Evolutionary conservation across 2,113 vertebrate species (phyloP).

Genomic region (Carassius carassius): DNA sequence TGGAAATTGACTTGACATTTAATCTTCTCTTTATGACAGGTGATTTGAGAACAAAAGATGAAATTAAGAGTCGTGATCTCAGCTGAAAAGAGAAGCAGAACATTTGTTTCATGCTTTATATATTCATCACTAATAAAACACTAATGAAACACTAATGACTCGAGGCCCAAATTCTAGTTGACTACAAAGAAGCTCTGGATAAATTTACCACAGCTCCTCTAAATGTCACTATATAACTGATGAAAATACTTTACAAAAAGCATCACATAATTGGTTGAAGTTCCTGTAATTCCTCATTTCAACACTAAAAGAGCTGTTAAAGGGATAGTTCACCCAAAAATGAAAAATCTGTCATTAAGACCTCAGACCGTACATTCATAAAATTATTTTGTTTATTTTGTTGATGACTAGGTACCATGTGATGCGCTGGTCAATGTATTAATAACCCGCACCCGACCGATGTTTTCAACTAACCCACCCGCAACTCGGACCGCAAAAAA

Average conservation of each 20-base stretch:
- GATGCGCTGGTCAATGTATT: no score
- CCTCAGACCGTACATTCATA: no score
- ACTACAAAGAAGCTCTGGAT: not conserved
- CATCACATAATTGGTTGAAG: conserved; percentile 2
- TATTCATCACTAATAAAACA: not conserved
- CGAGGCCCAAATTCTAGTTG: not conserved
- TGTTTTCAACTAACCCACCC: no score
- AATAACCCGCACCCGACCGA: no score
- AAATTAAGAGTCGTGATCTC: not conserved
- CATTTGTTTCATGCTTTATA: not conserved
- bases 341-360: no score
- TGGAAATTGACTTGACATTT: not conserved
- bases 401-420: no score
- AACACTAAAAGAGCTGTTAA: not conserved
- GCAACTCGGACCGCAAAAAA: no score
- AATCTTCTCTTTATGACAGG: not conserved
- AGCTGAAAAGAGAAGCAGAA: not conserved
- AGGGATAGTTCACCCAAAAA: no score
- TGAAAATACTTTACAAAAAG: not conserved
- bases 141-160: not conserved
- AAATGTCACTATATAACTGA: not conserved
- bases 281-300: not conserved
- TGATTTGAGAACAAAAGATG: not conserved
- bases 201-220: not conserved
- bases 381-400: no score